These are phyloP conservation scores for Caenorhabditis panamensis DNA, from an alignment of 2,888 invertebrate species.

Conservation along the genomic window DNA sequence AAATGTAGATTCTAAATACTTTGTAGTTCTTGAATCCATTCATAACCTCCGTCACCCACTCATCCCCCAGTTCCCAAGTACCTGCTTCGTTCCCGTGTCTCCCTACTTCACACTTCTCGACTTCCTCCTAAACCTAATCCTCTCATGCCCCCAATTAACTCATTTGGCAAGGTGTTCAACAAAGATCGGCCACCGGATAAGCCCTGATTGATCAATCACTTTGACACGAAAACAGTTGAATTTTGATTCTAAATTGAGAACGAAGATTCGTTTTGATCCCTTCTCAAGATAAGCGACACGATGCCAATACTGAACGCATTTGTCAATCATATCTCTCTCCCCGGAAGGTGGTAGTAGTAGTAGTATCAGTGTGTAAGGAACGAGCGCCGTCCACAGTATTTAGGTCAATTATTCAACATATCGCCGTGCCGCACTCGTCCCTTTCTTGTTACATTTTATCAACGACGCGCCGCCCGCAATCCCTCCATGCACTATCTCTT, in stretches of 20 bases:
- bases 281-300: constrained; percentile 25
- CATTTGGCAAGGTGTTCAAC: constrained; percentile 43
- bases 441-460: constrained; percentile 46
- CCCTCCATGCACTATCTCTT: constrained; percentile 43
- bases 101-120: neutral
- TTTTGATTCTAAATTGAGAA: constrained; percentile 3
- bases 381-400: constrained; percentile 30
- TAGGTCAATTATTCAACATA: constrained; percentile 65
- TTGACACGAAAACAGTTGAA: constrained; percentile 38
- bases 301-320: constrained; percentile 26
- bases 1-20: no score
- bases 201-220: constrained; percentile 50
- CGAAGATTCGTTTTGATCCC: neutral
- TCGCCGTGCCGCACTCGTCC: constrained; percentile 16
- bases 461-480: constrained; percentile 12
- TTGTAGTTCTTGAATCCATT: neutral
- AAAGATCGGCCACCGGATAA: neutral
- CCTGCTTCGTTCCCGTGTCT: neutral
- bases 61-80: neutral
- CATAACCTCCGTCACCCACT: neutral
- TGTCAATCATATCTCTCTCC: constrained; percentile 46
- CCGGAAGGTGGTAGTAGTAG: neutral
- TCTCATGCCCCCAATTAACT: constrained; percentile 38
- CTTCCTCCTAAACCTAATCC: constrained; percentile 40
- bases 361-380: constrained; percentile 40